phyloP scores from a whole-genome alignment of 2,113 vertebrate species.

The Erinaceus europaeus region DNA sequence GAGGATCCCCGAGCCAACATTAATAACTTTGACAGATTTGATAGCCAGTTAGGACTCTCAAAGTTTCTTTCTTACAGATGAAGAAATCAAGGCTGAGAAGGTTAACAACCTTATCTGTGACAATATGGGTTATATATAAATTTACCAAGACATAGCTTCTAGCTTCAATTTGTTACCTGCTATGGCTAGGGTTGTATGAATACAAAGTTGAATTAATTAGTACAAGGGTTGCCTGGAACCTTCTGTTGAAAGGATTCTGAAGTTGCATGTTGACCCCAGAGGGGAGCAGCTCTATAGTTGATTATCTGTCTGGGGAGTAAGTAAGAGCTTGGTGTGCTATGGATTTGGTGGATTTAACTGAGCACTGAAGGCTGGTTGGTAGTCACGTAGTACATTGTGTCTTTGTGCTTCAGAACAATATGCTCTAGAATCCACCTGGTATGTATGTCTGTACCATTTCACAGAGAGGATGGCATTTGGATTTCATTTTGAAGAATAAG shows the following conservation, averaged over 20 bases:
- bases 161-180: neutral
- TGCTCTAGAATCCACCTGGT: neutral
- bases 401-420: neutral
- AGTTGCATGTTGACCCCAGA: neutral
- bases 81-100: neutral
- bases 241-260: neutral
- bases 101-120: neutral
- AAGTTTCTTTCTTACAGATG: neutral
- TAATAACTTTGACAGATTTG: neutral
- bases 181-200: neutral
- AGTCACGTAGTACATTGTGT: neutral
- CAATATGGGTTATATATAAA: neutral
- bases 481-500: slow-evolving; percentile 17
- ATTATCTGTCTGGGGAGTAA: neutral
- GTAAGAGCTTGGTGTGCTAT: neutral
- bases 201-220: neutral
- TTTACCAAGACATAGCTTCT: neutral
- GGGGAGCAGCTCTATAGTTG: neutral
- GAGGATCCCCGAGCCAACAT: neutral
- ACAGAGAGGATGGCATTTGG: neutral
- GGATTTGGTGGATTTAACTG: neutral
- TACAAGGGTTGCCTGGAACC: neutral
- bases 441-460: neutral
- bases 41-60: neutral
- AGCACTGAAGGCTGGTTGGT: neutral